Base-by-base conservation (phyloP, 1,140 invertebrate species). In the Zaprionus taronus region DNA sequence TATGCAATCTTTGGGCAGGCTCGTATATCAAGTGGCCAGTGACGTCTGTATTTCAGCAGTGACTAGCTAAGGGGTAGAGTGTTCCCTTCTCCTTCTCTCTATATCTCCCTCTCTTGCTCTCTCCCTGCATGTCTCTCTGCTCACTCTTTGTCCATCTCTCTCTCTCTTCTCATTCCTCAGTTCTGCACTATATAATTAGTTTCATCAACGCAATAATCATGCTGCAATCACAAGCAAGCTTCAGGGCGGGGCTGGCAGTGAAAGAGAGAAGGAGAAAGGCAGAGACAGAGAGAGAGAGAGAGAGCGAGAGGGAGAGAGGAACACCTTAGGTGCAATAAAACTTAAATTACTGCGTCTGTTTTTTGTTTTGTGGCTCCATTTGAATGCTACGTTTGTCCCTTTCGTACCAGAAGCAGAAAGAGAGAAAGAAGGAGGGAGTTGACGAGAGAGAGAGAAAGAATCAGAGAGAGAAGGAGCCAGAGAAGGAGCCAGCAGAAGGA, bases 141-240 rank as follows among this genome's bases (percentile, higher is more conserved):
- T 24, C 5, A 41, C 20, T 12, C 17, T 7, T 17, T 51, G 20
- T 5, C 11, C 15, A 41, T 41, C 38, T 20, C 47, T 51, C 47
- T 51, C 47, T 51, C n/a, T 51, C 11, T 51, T 14, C 12, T 14
- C 15, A 28, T 9, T 51, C 66, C 44, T 63, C 77, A 69, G 55
- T 38, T 63, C 56, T 84, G 79, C 76, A 91, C 85, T 71, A 89
- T 91, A 84, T 91, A 91, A 91, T 91, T 91, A 91, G 87, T 78
- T 89, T 78, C 87, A 91, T 91, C 87, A 87, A 69, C 83, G 81
- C 89, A 91, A 91, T 79, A 91, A 91, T 91, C 86, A 91, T 89
- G 79, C 78, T 62, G 81, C 82, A 91, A 91, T 79, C 75, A 86
- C 86, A 83, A 75, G 65, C 41, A 5, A 28, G 17, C n/a, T 4